Base-by-base conservation (phyloP, 2,888 invertebrate species). In the Stenolophus ochropezus region DNA sequence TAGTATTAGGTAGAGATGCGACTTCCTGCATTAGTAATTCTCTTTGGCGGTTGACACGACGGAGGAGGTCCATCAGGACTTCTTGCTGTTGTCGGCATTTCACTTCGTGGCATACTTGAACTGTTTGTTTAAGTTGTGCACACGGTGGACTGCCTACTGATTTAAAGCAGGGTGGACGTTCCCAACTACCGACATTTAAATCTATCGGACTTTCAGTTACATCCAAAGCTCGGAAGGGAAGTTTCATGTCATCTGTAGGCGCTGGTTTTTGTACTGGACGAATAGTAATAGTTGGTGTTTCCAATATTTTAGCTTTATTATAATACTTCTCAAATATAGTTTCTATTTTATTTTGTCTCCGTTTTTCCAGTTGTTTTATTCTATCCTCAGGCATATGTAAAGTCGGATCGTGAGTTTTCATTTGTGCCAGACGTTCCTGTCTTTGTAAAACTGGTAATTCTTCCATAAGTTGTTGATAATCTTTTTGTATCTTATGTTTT, bases 341-440 rank as follows among this genome's bases (percentile, higher is more conserved):
- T 83, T 92, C 91, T 86, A 93, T 89, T 82, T 89, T 89, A 73
- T 88, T 87, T 84, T 92, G 92, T 56, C 89, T 89, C 16, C 89
- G 88, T 6, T 85, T 84, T 49, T 90, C 89, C 23, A 87, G 84
- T 83, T 91, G 90, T 16, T 88, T 88, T 82, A 89, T 87, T 11
- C 91, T 88, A 58, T 89, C 88, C 18, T 89, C 89, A 0, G 89
- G 86, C 86, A 90, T 88, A 74, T 91, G 89, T 83, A 89, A 87
- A 58, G 86, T 87, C 0, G 89, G 87, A 83, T 87, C 88, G 80
- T 88, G 87, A 6, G 83, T 84, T 49, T 85, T 84, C 58, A 89
- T 87, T 23, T 86, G 85, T 11, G 86, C 85, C 11, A 89, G 85
- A 49, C 89, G 84, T 84, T 89, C 89, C 81, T 88, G 87, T 84